These are phyloP conservation scores for Argynnis bischoffii DNA, from an alignment of 2,888 invertebrate species.

Conservation along the genomic window DNA sequence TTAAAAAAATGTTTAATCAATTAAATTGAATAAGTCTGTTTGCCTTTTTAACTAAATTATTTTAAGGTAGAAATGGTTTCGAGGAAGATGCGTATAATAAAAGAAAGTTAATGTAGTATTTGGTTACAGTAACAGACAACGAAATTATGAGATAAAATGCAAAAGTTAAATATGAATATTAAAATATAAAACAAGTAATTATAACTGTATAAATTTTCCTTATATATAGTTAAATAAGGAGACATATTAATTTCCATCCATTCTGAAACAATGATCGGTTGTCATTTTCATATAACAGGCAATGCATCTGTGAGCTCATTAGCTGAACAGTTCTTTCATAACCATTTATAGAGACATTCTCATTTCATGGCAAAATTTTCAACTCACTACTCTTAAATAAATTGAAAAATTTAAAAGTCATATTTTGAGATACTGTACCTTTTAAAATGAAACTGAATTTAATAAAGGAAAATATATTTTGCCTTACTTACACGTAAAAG, in stretches of 20 bases:
- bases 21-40: background rate
- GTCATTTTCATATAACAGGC: slow-evolving; percentile 2
- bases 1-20: background rate
- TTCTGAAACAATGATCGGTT: slow-evolving; percentile 14
- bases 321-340: slow-evolving; percentile 27
- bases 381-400: slow-evolving; percentile 17
- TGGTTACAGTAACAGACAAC: too few relatives aligned
- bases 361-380: slow-evolving; percentile 25
- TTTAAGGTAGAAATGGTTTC: too few relatives aligned
- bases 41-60: too few relatives aligned
- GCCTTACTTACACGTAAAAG: background rate
- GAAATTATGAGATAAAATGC: too few relatives aligned
- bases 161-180: too few relatives aligned
- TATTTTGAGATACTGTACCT: background rate
- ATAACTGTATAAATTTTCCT: background rate
- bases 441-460: background rate
- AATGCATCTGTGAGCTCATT: slow-evolving; percentile 25
- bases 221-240: background rate
- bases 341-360: slow-evolving; percentile 25
- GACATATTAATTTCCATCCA: slow-evolving; percentile 14
- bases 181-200: too few relatives aligned
- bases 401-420: slow-evolving; percentile 8
- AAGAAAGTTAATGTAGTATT: too few relatives aligned
- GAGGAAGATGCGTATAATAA: too few relatives aligned
- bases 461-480: background rate